Conservation (phyloP, 2,113 vertebrate genomes). For the Desmodus rotundus region DNA sequence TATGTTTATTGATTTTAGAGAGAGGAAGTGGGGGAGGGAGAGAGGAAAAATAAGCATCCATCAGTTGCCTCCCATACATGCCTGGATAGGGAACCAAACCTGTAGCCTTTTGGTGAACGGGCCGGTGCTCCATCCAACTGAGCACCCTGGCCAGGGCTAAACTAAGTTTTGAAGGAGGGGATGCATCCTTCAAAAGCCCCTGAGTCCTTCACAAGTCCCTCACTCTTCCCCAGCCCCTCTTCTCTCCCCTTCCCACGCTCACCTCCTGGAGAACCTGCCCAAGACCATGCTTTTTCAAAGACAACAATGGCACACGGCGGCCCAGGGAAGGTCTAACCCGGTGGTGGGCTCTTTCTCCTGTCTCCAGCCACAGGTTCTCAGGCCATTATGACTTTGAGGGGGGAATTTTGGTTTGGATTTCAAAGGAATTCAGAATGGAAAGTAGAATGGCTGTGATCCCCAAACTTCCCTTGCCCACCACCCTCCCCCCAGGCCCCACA, state of each 20-base stretch:
- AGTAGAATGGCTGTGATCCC: not conserved
- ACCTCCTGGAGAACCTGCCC: not conserved
- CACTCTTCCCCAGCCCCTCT: not conserved
- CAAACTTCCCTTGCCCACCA: not conserved
- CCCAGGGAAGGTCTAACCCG: not conserved
- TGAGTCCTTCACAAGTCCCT: not conserved
- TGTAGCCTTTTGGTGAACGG: too few species aligned
- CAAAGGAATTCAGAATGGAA: not conserved
- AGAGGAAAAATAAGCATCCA: not conserved
- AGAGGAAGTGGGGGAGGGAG: not conserved
- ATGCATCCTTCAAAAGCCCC: not conserved
- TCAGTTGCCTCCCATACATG: too few species aligned
- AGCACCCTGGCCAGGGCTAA: too few species aligned
- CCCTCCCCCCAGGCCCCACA: not conserved
- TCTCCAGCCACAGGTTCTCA: not conserved
- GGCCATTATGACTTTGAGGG: not conserved
- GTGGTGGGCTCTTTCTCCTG: not conserved
- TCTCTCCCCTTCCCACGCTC: not conserved
- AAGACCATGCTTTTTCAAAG: not conserved
- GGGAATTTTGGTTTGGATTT: not conserved
- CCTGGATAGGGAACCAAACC: too few species aligned
- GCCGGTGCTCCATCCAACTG: too few species aligned
- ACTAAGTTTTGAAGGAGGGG: not conserved
- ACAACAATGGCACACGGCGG: not conserved
- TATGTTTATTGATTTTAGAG: not conserved